Base-by-base conservation (phyloP, 53 echinoderm and acorn worm genomes). In the Echinarachnius parma region DNA sequence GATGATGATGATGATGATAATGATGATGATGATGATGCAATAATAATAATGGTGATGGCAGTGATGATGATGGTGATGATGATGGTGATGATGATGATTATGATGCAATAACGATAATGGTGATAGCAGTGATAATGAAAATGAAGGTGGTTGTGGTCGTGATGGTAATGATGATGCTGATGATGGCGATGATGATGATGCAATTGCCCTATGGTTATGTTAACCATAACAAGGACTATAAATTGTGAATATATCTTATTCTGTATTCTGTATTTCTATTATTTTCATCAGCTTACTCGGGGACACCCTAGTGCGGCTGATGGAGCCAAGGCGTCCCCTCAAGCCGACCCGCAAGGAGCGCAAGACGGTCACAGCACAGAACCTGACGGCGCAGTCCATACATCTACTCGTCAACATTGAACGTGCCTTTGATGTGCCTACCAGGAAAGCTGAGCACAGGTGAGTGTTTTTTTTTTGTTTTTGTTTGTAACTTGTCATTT, bases 381-480 rank as follows among this genome's bases (percentile, higher is more conserved):
- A 90, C 64, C 76, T 96, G 21, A 78, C 82, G 13, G 87, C 80
- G 2, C 63, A 82, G 59, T 82, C 91, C 1, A 80, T 96, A 29
- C 45, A 80, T 44, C 69, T 96, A 46, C 82, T 96, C 39, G 82
- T 96, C 50, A 96, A 96, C 53, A 85, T 96, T 33, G 96, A 96
- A 75, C 67, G 96, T 37, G 96, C 96, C 9, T 87, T 96, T 64
- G 96, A 96, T n/a, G 82, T 96, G 4, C 96, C 96, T 0, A 81
- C 87, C 3, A 84, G 96, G 64, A 85, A 76, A 59, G 61, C 87
- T n/a, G 79, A 78, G 1, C 45, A 60, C 46, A 90, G 77, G 89
- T 88, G 76, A 57, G 66, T 59, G 9, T 4, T 11, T 9, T 26
- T 28, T 26, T 39, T n/a, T n/a, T n/a, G n/a, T n/a, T n/a, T n/a